Conservation (phyloP, 2,888 invertebrate species). For the Cantharis lateralis region DNA sequence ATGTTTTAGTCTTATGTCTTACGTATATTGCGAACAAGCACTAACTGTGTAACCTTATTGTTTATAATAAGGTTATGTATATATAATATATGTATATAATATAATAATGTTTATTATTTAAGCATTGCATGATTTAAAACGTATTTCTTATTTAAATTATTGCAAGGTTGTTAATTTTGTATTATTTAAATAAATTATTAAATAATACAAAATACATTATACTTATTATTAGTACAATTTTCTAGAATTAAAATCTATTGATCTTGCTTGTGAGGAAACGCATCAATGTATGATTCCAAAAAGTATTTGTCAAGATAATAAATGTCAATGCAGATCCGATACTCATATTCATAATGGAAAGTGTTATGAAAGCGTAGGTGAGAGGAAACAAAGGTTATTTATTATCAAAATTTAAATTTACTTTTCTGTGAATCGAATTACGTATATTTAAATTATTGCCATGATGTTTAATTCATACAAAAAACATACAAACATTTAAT, state of each 20-base stretch:
- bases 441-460: background rate
- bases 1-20: too few relatives aligned
- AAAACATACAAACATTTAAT: slow-evolving; percentile 4
- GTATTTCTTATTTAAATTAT: too few relatives aligned
- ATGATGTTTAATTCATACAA: background rate
- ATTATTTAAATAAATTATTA: too few relatives aligned
- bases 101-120: too few relatives aligned
- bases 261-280: slow-evolving; percentile 41
- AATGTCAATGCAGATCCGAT: slow-evolving; percentile 42
- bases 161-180: too few relatives aligned
- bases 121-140: too few relatives aligned
- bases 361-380: slow-evolving; percentile 20
- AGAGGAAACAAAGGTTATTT: background rate
- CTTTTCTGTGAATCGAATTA: background rate
- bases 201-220: too few relatives aligned
- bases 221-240: background rate
- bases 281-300: slow-evolving; percentile 41
- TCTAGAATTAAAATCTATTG: slow-evolving; percentile 41
- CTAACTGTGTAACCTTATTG: too few relatives aligned
- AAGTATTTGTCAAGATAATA: slow-evolving; percentile 39
- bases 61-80: too few relatives aligned
- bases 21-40: too few relatives aligned
- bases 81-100: too few relatives aligned
- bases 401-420: background rate
- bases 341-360: slow-evolving; percentile 38